Base-by-base conservation (phyloP, 1,140 invertebrate species). In the Antheraea pernyi region DNA sequence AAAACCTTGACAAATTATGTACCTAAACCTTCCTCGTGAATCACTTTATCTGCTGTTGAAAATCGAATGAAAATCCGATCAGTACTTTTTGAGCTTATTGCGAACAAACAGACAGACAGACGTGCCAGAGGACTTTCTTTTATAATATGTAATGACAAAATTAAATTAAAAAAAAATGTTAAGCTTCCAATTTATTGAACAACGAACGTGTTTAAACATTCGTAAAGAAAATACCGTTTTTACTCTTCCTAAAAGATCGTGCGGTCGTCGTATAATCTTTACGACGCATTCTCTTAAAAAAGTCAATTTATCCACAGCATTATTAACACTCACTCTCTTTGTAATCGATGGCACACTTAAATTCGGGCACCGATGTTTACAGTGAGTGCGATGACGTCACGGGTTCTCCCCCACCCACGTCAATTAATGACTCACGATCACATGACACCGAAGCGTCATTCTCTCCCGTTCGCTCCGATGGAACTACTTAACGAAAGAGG, bases 301-400 rank as follows among this genome's bases (percentile, higher is more conserved):
- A 62, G 67, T 60, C 67, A 70, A 69, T 58, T 67, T 73, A 46
- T 70, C 59, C 46, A 48, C 48, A 59, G 39, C 22, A 30, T 65
- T n/a, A n/a, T n/a, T 63, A 70, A 70, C 36, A 60, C 53, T 65
- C 64, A 70, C 39, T 65, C 64, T 70, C 60, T 68, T 61, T 63
- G 72, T 73, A 68, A 74, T 74, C 72, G 69, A 71, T 37, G 58
- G 62, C 30, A 61, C 46, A 69, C 46, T 73, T 67, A 71, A 71
- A 30, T 68, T 71, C 61, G 69, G 66, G 58, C 60, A 68, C 58
- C 58, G 60, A 65, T 74, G 73, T 74, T 74, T 71, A 71, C 68
- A 42, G 22, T 67, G 53, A 59, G 39, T 53, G 62, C 39, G 68
- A 60, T 79, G 78, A 79, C 78, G 78, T 79, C 78, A 79, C 70